Percentiles rank a stretch among this genome's conserved stretches.
Evolutionary conservation across 1,140 invertebrate genomes (phyloP).

Genomic region (Globodera ellingtonae): DNA sequence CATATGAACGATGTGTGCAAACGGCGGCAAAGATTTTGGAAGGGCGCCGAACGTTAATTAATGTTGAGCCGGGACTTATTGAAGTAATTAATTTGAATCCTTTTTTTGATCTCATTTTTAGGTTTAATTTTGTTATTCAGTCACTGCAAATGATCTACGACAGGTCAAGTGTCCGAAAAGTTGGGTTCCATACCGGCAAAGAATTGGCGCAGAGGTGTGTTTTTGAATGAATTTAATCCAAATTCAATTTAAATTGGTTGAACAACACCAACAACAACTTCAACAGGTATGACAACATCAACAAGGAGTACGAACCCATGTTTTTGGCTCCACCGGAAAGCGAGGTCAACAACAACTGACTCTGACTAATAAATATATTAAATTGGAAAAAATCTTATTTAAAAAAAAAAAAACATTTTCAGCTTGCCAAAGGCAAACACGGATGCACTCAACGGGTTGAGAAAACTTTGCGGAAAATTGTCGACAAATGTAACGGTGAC

Average conservation of each 20-base stretch:
- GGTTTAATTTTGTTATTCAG: background rate
- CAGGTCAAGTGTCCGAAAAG: background rate
- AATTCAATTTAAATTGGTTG: background rate
- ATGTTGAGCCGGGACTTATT: constrained; percentile 28
- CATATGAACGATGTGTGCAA: constrained; percentile 18
- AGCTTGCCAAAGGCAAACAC: background rate
- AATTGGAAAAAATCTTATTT: too few species aligned
- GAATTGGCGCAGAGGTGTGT: background rate
- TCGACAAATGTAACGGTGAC: constrained; percentile 3
- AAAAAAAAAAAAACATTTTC: background rate
- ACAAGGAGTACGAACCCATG: background rate
- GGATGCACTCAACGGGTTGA: constrained; percentile 9
- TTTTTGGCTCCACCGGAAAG: constrained; percentile 4
- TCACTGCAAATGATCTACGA: background rate
- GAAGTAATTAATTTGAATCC: background rate
- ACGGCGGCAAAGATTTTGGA: constrained; percentile 21
- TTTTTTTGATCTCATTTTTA: background rate
- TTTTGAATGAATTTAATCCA: background rate
- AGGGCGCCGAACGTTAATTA: constrained; percentile 6
- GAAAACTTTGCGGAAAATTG: background rate
- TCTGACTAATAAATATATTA: background rate
- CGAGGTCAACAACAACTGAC: background rate
- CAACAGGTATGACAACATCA: constrained; percentile 8
- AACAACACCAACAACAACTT: background rate
- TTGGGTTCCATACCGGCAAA: background rate